Conservation (phyloP, 53 echinoderm and acorn worm species). For the Paelopatides confundens region DNA sequence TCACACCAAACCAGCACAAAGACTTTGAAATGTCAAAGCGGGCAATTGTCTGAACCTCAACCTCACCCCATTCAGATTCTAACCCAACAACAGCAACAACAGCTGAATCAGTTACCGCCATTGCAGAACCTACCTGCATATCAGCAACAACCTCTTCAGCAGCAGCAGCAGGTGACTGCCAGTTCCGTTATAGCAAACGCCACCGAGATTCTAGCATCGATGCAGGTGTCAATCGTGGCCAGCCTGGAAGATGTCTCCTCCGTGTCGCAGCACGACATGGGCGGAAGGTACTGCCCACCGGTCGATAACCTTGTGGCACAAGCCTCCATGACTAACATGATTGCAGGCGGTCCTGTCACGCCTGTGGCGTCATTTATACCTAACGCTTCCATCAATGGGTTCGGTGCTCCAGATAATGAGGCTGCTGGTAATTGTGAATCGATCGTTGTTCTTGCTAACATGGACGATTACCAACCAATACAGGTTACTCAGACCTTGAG, state of each 20-base stretch:
- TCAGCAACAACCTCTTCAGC: no score
- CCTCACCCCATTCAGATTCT: not conserved
- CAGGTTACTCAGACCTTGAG: conserved; percentile 29
- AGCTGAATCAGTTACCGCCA: not conserved
- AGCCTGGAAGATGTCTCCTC: conserved; percentile 6
- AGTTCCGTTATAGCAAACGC: conserved; percentile 3
- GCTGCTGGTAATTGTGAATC: not conserved
- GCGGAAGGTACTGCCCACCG: conserved; percentile 3
- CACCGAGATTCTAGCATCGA: conserved; percentile 21
- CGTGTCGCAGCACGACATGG: conserved; percentile 2
- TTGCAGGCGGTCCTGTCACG: not conserved
- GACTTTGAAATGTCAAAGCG: no score
- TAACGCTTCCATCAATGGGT: not conserved
- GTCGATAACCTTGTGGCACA: not conserved
- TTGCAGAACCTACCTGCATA: not conserved
- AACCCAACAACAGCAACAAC: not conserved
- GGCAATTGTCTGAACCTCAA: not conserved
- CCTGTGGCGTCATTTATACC: conserved; percentile 19
- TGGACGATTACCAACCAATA: conserved; percentile 25
- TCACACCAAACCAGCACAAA: not conserved
- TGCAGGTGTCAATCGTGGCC: not conserved
- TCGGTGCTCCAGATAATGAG: not conserved
- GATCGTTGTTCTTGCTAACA: not conserved
- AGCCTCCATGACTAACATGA: conserved; percentile 4
- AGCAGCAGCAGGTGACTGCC: not conserved